These are phyloP conservation scores for Tympanuchus pallidicinctus DNA, from an alignment of 2,113 vertebrate species.

Conservation along the genomic window DNA sequence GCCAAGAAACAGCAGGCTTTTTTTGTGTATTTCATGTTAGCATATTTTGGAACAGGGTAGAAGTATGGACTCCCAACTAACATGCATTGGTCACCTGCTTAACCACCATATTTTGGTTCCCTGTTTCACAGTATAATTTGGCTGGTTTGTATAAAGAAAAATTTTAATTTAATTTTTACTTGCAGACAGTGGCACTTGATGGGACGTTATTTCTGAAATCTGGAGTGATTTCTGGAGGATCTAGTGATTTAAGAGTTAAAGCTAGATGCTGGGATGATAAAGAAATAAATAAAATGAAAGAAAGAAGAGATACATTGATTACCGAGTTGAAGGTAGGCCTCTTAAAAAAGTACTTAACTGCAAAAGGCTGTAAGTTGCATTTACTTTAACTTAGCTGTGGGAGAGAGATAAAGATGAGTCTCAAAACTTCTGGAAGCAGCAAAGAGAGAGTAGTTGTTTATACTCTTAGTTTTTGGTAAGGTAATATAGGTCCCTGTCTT, in stretches of 20 bases:
- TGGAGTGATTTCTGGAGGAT: constrained; percentile 94
- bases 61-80: background rate
- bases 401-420: background rate
- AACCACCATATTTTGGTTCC: accelerated
- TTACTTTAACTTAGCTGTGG: background rate
- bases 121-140: background rate
- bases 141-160: background rate
- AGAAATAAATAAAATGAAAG: constrained; percentile 84
- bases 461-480: background rate
- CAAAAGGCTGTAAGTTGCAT: background rate
- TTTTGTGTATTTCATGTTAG: background rate
- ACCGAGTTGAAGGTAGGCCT: constrained; percentile 86
- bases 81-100: background rate
- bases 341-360: background rate
- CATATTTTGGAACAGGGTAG: background rate
- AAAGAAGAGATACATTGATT: constrained; percentile 80
- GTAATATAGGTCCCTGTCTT: background rate
- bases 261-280: constrained; percentile 93
- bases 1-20: background rate
- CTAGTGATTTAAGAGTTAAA: constrained; percentile 87
- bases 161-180: background rate
- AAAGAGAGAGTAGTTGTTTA: background rate
- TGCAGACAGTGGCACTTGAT: constrained; percentile 91
- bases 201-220: constrained; percentile 95
- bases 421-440: background rate